These are phyloP conservation scores for Sus cebifrons DNA, from an alignment of 2,797 vertebrate species.

Conservation along the genomic window DNA sequence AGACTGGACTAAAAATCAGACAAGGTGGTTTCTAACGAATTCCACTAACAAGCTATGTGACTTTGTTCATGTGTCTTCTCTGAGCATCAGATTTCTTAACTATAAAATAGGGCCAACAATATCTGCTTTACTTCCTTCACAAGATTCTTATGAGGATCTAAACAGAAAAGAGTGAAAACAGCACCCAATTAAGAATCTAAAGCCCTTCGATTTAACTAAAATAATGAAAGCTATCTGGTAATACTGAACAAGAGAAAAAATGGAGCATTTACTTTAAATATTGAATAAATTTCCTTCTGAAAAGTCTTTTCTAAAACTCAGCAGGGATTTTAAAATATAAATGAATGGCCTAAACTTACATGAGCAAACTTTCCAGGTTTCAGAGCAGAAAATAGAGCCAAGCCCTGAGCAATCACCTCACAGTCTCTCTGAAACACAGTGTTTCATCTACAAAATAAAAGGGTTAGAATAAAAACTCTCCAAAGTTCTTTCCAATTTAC, in stretches of 20 bases:
- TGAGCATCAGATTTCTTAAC: constrained; percentile 3
- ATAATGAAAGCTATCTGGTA: background rate
- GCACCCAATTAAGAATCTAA: background rate
- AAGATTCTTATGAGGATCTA: background rate
- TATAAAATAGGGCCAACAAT: background rate
- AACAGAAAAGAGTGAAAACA: background rate
- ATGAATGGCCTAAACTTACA: background rate
- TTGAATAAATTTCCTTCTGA: background rate
- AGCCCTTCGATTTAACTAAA: background rate
- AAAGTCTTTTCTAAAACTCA: constrained; percentile 39
- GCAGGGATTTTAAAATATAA: background rate
- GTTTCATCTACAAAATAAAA: constrained; percentile 31
- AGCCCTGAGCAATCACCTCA: background rate
- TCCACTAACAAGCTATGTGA: background rate
- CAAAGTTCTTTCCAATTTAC: constrained; percentile 31
- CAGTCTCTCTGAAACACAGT: background rate
- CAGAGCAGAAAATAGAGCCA: background rate
- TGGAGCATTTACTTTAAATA: background rate
- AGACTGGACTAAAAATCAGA: background rate
- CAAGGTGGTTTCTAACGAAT: constrained; percentile 5
- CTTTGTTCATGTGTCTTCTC: constrained; percentile 41
- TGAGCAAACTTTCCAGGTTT: background rate
- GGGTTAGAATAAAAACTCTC: background rate
- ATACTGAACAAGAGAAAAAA: background rate
- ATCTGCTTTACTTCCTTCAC: background rate